Evolutionary conservation across 2,888 invertebrate genomes (phyloP).

Genomic region (Agriopis aurantiaria): DNA sequence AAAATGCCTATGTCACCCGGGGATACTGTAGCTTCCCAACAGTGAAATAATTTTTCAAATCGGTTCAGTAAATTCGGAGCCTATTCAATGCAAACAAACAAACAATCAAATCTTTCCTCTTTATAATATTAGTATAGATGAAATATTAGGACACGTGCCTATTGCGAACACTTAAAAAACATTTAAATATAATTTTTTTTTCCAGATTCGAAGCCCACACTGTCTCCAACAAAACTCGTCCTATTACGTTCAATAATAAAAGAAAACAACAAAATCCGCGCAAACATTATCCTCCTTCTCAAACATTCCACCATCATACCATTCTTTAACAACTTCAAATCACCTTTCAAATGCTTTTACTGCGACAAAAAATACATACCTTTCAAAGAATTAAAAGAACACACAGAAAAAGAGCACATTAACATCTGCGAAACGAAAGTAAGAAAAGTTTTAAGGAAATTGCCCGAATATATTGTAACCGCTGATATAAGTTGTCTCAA

Average conservation of each 20-base stretch:
- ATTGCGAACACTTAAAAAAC: no score
- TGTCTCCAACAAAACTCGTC: neutral
- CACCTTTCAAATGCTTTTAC: constrained; percentile 6
- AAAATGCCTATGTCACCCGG: no score
- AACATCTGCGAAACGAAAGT: neutral
- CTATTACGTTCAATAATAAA: neutral
- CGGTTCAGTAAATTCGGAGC: no score
- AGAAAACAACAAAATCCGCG: neutral
- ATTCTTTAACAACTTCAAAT: constrained; percentile 7
- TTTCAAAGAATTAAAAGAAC: constrained; percentile 4
- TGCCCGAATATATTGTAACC: neutral
- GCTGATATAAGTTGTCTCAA: neutral
- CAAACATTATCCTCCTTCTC: constrained; percentile 1
- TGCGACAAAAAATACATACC: constrained; percentile 13
- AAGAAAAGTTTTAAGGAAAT: constrained; percentile 1
- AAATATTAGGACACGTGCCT: no score
- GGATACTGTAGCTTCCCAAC: no score
- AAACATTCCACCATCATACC: constrained; percentile 6
- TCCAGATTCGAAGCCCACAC: constrained; percentile 6
- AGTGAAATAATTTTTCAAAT: no score
- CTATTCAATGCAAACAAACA: no score
- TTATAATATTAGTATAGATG: no score
- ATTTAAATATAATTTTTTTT: no score
- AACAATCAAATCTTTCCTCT: no score
- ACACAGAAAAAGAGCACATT: neutral